Evolutionary conservation across 2,113 vertebrate species (phyloP), one percentile per base, ranked within the genome.

Genomic region (Crotophaga sulcirostris): DNA sequence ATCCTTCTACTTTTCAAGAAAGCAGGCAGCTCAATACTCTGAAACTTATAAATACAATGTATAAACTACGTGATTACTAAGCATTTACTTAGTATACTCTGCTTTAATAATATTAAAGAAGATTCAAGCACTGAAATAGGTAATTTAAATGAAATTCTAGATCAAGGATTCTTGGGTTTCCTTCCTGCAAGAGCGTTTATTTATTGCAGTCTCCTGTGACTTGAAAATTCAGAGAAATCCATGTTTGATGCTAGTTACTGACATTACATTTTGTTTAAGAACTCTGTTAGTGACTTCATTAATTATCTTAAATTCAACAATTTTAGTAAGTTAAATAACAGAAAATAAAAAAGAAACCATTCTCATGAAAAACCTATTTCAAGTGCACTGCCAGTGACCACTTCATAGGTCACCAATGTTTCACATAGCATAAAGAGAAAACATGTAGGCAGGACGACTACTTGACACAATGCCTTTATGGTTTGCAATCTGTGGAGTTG

Each of bases 381-480:
- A 66, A 80, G 29, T 49, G 55, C 24, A n/a, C 17, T 59, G 34
- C 25, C 68, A 64, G n/a, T 28, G 80, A 55, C 51, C 56, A 74
- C 75, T 81, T 85, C 59, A 67, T 23, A 94, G 68, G 86, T 54
- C 56, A 78, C 52, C 76, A 81, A 9, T 16, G 25, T 63, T 38
- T 91, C 59, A 88, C 31, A 36, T 1, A 70, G 26, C 31, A 81
- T 40, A 59, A 94, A 84, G 42, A 84, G 59, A 90, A 93, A 90
- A 75, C 79, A 77, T 10, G 21, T 24, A 85, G 68, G 47, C 60
- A 93, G 70, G 81, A 90, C 36, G 73, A 81, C 28, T 54, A 49
- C 69, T 40, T 94, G 76, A 86, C 85, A 96, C n/a, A 80, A 55
- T 75, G 59, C 90, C 52, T 96, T 90, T 96, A 84, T 33, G 73